Evolutionary conservation across 2,797 vertebrate genomes (phyloP), one percentile per base, ranked within the genome.

Genomic region (Clarias pachynema): DNA sequence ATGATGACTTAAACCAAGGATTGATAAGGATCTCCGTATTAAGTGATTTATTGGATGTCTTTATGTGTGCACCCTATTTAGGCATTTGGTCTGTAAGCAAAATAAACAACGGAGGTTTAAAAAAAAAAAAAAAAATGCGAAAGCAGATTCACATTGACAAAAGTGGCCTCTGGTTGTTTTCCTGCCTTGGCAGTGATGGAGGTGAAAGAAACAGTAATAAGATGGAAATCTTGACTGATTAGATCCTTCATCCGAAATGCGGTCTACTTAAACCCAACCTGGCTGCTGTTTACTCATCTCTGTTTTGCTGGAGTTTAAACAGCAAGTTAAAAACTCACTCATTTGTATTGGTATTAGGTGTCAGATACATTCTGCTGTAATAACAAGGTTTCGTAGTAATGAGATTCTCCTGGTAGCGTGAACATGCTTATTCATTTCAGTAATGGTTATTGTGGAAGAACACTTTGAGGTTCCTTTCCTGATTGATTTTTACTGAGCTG

Each of bases 121-220:
- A 78, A 84, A 82, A 80, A 78, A 84, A 82, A 56, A 18, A 56
- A 15, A 75, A 20, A 26, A 9, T 57, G 16, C 56, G 16, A 79
- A 5, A 26, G 59, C 68, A n/a, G 69, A 88, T 87, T 90, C 88
- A 89, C 89, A 87, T 15, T 89, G 91, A 91, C 91, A 93, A 89
- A 89, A 87, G 91, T 90, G 80, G 90, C 94, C 92, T 90, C 82
- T 44, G 93, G 93, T 91, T 29, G 80, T 89, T 91, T 89, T 89
- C 83, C 87, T 86, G 89, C 92, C 88, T 92, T 59, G 80, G 85
- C 79, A 83, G 88, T 91, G 91, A 92, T 88, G 87, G 88, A 91
- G 84, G 81, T 87, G 90, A 77, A 88, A 91, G 91, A 91, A 94
- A 94, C 93, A 90, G 91, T 92, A 94, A 94, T 92, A 93, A 90